Evolutionary conservation across 92 coral and sea anemone species (phyloP), one percentile per base, ranked within the genome.

Genomic region (Virgularia gustaviana): DNA sequence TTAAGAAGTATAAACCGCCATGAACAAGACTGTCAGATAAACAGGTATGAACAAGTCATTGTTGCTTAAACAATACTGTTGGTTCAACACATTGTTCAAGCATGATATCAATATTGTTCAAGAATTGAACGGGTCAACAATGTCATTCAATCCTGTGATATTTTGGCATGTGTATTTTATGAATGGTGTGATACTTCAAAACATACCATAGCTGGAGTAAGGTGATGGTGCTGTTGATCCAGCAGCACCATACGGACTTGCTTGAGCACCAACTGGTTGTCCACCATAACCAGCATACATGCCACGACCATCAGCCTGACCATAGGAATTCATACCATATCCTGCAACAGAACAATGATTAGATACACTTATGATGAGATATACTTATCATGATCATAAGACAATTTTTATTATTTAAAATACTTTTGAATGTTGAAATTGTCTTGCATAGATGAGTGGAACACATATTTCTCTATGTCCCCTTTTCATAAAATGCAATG

Each of bases 211-310:
- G 33, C 15, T 24, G 12, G 75, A 49, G 34, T 68, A 68, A 13
- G 53, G 75, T 8, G 75, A 68, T 24, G 41, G 42, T 2, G 75
- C 38, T 2, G 54, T 31, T 19, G 72, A 65, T 25, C 45, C 75
- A 10, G 75, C 43, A 1, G 51, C 75, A 12, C 75, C 75, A 68
- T 68, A 68, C 5, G 58, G 60, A 68, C 43, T 47, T 25, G 60
- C 43, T 49, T 68, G 75, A 38, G 75, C 75, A 1, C 30, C 41
- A 9, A 63, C 70, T 18, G 75, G 60, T 51, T 68, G 75, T 0
- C 45, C 61, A 44, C 79, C 86, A 84, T 87, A 84, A 32, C 74
- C 89, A 15, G 78, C 88, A 49, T 81, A 83, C 29, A 74, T 54
- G 30, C 83, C 49, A 5, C 81, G 62, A 12, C 85, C 64, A 10